Conservation (phyloP, 2,888 invertebrate genomes). For the Trachelus stipa region DNA sequence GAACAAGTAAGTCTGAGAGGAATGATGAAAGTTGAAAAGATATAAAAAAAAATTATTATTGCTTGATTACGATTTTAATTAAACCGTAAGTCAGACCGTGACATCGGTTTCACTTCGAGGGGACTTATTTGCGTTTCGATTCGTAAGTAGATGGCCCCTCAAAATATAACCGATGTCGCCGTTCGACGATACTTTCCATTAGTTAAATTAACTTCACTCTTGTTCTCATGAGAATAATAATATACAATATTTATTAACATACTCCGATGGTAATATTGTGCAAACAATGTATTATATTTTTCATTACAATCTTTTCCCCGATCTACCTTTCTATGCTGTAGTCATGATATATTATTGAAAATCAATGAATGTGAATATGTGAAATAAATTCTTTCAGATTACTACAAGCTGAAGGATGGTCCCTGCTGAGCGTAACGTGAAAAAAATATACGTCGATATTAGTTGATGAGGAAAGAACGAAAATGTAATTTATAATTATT, state of each 20-base stretch:
- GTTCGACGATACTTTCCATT: too few relatives aligned
- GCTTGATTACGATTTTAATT: too few relatives aligned
- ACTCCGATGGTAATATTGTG: too few relatives aligned
- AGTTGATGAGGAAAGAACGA: not conserved
- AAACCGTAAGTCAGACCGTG: too few relatives aligned
- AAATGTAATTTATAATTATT: not conserved
- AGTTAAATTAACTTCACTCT: not conserved
- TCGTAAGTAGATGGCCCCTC: too few relatives aligned
- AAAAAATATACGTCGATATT: not conserved
- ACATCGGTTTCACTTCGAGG: too few relatives aligned
- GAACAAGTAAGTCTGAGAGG: conserved; percentile 49
- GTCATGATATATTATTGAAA: too few relatives aligned
- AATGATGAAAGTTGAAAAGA: not conserved
- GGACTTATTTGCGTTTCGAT: too few relatives aligned
- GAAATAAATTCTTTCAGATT: conserved; percentile 41
- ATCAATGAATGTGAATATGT: not conserved
- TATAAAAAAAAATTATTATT: not conserved
- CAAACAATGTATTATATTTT: not conserved
- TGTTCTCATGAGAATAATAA: not conserved
- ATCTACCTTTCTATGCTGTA: not conserved
- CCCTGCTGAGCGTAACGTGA: conserved; percentile 34
- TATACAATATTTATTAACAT: not conserved
- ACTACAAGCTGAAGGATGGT: conserved; percentile 57
- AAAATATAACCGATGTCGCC: too few relatives aligned
- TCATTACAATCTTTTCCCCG: not conserved